Conservation (phyloP, 2,113 vertebrate genomes). For the Salvelinus alpinus region DNA sequence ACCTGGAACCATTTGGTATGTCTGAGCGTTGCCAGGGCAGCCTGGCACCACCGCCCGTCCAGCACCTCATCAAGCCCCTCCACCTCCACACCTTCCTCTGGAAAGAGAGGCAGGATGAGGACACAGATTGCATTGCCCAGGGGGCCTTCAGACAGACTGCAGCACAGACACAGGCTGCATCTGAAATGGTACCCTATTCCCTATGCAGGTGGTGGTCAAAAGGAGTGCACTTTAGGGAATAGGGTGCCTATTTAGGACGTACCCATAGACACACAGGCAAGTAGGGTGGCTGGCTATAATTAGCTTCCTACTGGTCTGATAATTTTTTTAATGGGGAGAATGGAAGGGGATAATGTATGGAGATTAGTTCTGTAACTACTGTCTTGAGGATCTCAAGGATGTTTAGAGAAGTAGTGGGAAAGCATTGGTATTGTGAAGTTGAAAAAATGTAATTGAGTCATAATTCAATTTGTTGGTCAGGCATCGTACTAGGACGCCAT, state of each 20-base stretch:
- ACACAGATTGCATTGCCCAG: conserved; percentile 28
- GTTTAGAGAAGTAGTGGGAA: neutral
- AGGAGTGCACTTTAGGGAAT: too few species aligned
- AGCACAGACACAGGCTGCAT: conserved; percentile 12
- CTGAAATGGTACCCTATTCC: too few species aligned
- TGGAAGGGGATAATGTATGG: neutral
- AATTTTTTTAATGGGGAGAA: conserved; percentile 4
- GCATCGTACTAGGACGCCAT: conserved; percentile 21
- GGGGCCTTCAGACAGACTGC: conserved; percentile 3
- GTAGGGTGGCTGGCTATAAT: conserved; percentile 47
- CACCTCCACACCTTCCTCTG: conserved; percentile 78
- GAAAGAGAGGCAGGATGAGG: conserved; percentile 47
- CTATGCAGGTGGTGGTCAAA: too few species aligned
- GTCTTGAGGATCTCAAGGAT: neutral
- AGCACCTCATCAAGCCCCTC: conserved; percentile 78
- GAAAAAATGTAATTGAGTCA: too few species aligned
- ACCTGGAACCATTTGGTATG: conserved; percentile 98
- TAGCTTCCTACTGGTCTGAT: conserved; percentile 64
- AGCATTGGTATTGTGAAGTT: too few species aligned
- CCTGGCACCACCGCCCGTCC: conserved; percentile 89
- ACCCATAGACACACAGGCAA: conserved; percentile 27
- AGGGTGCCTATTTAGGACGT: too few species aligned
- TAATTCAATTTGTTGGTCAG: too few species aligned
- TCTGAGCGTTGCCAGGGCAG: conserved; percentile 90
- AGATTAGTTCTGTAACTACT: neutral